A percentile compares a stretch with the other conserved stretches of the same genome.
These are phyloP conservation scores for Hylyphantes graminicola DNA, from an alignment of 1,140 invertebrate genomes.

Conservation along the genomic window DNA sequence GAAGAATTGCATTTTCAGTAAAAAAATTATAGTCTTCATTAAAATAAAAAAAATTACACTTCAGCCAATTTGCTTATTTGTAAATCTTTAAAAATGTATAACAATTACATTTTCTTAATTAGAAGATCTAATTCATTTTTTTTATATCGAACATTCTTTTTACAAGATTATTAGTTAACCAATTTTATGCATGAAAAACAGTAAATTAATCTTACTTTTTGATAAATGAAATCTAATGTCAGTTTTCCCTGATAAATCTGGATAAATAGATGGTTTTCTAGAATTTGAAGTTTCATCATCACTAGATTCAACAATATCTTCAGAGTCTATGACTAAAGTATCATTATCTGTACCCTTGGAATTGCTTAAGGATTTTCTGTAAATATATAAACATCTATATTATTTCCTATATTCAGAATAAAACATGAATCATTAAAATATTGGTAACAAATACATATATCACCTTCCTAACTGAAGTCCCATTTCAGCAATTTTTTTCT, in stretches of 20 bases:
- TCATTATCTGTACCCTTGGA: constrained; percentile 47
- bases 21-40: too few species aligned
- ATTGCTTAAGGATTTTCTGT: not conserved
- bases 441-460: not conserved
- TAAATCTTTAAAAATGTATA: too few species aligned
- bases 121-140: too few species aligned
- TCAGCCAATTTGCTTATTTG: too few species aligned
- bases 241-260: constrained; percentile 66
- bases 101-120: too few species aligned
- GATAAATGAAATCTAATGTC: constrained; percentile 68
- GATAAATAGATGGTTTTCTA: constrained; percentile 62
- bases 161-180: too few species aligned
- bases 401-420: not conserved
- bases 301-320: constrained; percentile 50
- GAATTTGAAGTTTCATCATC: constrained; percentile 7
- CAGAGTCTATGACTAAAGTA: constrained; percentile 60
- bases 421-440: not conserved
- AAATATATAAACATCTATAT: not conserved
- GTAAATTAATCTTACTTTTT: constrained; percentile 68
- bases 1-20: too few species aligned
- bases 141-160: too few species aligned
- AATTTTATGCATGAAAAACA: constrained; percentile 40
- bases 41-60: too few species aligned
- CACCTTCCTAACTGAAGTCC: constrained; percentile 65
- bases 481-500: constrained; percentile 70